Evolutionary conservation across 92 coral and sea anemone genomes (phyloP), one percentile per base, ranked within the genome.

Genomic region (Epizoanthus fatuus): DNA sequence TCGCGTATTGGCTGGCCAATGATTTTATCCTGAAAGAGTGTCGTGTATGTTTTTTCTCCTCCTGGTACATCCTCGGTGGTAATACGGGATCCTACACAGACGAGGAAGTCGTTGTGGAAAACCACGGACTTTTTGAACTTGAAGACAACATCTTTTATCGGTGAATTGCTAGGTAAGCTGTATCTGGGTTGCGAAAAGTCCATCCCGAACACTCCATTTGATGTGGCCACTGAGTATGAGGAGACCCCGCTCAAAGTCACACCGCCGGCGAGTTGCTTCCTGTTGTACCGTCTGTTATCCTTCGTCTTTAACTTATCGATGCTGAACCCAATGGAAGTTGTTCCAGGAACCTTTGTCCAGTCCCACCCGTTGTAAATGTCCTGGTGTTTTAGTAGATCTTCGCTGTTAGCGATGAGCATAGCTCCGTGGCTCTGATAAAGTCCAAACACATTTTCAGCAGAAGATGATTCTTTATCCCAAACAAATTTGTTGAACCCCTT

Each of bases 141-240:
- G 44, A 92, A 82, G 13, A 25, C 16, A 11, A 84, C 15, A 35
- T 14, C 81, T 70, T 53, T 59, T 70, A 14, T 54, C 59, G 2
- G 12, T 15, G 9, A 74, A 51, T 17, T n/a, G 42, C 17, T 6
- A 38, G 9, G 52, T 9, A 22, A 17, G 11, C 8, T 69, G n/a
- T 92, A 92, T 5, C 62, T 39, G 6, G 98, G 98, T 19, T 89
- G 85, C n/a, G 58, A 10, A 54, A 94, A 94, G n/a, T 85, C 84
- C 98, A 94, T 94, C 20, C 91, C 91, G 75, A 94, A 94, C 15
- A 72, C 84, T 1, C 98, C 98, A 77, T 91, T 91, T 16, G 65
- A 15, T 5, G 37, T 68, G 19, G 74, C 45, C 19, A 90, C 25
- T 22, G 25, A 22, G 25, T 22, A 22, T 22, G 25, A 22, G 25